Base-by-base conservation (phyloP, 2,888 invertebrate species). In the Linyphia triangularis region DNA sequence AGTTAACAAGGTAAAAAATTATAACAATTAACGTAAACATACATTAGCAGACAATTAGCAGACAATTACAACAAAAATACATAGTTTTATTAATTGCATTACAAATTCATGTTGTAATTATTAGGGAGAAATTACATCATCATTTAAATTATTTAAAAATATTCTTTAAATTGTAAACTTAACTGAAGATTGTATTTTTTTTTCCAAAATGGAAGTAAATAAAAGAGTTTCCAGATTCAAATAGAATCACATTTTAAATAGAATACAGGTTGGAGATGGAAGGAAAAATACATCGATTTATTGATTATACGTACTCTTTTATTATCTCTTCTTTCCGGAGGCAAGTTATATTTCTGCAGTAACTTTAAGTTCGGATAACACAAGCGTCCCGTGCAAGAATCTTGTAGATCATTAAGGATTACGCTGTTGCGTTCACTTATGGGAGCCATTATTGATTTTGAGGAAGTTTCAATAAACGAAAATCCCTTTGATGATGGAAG, bases 371-470 rank as follows among this genome's bases (percentile, higher is more conserved):
- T 65, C 65, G 30, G 30, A 30, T 61, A 61, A 61, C 30, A 65
- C 30, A 16, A n/a, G 28, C 30, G 65, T 65, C 65, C 65, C 26
- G 30, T 13, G n/a, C 30, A 13, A 16, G 30, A 28, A 65, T 65
- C 65, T 65, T 65, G 65, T 16, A 65, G n/a, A 65, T 65, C 65
- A 65, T 65, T 65, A 65, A 5, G 19, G 65, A 65, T 65, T 65
- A 26, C 28, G 30, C 65, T 65, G 30, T 65, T 65, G 30, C 65
- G 28, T 24, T 24, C 65, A 24, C 65, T 30, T 13, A 16, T 28
- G n/a, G n/a, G 16, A 30, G n/a, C 65, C 30, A 65, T 65, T 65
- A 65, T 65, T 65, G 65, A 65, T 65, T 26, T 65, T 65, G 30
- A 9, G 65, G 65, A 65, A 26, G 65, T 65, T 65, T 28, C 65